phyloP scores from a whole-genome alignment of 2,113 vertebrate genomes.

The Hippocampus mohnikei region DNA sequence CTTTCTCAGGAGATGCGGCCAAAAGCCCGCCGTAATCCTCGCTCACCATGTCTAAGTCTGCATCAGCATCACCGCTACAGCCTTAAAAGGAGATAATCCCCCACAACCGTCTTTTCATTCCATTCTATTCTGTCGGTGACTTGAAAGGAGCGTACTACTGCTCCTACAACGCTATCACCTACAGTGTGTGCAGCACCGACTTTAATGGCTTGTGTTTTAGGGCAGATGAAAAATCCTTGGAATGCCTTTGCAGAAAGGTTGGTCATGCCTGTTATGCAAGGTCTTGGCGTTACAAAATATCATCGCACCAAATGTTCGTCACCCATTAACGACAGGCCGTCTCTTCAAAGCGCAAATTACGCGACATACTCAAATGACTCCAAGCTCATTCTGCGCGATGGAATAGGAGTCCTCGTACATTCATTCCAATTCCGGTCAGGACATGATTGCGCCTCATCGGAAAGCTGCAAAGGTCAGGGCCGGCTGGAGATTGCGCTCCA shows the following conservation, averaged over 20 bases:
- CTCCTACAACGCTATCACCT: not conserved
- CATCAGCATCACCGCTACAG: not conserved
- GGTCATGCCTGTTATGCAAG: too few species aligned
- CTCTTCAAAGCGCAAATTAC: too few species aligned
- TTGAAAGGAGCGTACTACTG: not conserved
- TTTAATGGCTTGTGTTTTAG: not conserved
- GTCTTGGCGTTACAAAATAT: too few species aligned
- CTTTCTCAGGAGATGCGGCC: constrained; percentile 2
- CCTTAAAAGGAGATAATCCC: constrained; percentile 4
- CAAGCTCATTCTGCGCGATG: not conserved
- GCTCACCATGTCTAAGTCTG: not conserved
- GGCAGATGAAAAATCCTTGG: not conserved
- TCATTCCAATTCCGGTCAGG: constrained; percentile 45
- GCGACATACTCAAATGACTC: not conserved
- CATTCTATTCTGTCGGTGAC: not conserved
- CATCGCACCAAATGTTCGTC: not conserved
- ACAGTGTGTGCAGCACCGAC: not conserved
- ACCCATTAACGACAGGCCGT: too few species aligned
- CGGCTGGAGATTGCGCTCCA: constrained; percentile 39
- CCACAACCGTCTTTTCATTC: not conserved
- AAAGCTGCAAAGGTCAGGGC: constrained; percentile 47
- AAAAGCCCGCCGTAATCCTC: constrained; percentile 6
- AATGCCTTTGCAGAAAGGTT: not conserved
- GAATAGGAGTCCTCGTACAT: constrained; percentile 25
- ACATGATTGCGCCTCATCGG: constrained; percentile 21